These are phyloP conservation scores for Eospalax fontanierii DNA, from an alignment of 2,797 vertebrate species.

Conservation along the genomic window DNA sequence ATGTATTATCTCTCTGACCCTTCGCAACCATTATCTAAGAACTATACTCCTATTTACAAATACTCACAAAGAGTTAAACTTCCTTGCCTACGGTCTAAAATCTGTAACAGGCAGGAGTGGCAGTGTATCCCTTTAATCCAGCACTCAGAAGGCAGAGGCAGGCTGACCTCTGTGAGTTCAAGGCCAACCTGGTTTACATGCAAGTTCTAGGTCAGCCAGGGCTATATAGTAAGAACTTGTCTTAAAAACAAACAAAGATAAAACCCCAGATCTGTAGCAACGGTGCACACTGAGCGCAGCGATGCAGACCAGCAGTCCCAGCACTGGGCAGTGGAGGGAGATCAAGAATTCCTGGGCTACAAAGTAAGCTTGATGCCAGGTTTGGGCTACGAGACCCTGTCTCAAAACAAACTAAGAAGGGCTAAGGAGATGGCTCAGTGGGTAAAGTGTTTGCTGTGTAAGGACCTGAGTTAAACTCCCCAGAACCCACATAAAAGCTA, in stretches of 20 bases:
- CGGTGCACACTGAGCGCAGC: background rate
- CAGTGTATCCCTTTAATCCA: too few relatives aligned
- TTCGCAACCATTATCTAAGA: background rate
- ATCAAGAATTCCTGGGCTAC: background rate
- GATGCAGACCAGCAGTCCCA: background rate
- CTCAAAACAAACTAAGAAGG: background rate
- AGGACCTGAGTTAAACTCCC: background rate
- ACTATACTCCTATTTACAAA: background rate
- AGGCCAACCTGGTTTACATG: too few relatives aligned
- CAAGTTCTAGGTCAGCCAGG: too few relatives aligned
- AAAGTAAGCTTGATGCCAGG: background rate
- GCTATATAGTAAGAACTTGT: too few relatives aligned
- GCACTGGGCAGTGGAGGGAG: background rate
- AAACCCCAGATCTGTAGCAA: background rate
- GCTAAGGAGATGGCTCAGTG: background rate
- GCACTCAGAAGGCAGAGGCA: too few relatives aligned
- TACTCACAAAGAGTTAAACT: background rate
- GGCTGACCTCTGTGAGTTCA: too few relatives aligned
- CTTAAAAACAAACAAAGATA: too few relatives aligned
- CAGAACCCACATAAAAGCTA: background rate
- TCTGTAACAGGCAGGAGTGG: background rate
- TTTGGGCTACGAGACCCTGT: background rate
- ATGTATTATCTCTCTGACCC: slow-evolving; percentile 12
- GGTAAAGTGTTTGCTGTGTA: background rate
- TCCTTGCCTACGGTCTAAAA: background rate